Percentiles rank a stretch among this genome's conserved stretches.
Evolutionary conservation across 2,797 vertebrate genomes (phyloP).

Genomic region (Eulemur rubriventer): DNA sequence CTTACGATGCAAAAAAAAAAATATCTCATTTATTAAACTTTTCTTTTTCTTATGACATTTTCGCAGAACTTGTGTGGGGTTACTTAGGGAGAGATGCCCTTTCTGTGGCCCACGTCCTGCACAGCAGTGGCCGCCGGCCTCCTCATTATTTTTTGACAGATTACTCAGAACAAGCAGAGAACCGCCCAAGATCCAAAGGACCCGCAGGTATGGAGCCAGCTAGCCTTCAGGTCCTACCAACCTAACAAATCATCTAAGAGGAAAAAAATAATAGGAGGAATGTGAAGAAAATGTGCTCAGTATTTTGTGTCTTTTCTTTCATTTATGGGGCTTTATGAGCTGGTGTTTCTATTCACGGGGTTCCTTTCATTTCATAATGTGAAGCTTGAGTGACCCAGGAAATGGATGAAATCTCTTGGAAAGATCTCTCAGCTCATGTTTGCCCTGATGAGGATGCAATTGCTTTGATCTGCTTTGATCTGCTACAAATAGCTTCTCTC

Average conservation of each 20-base stretch:
- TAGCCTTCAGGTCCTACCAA: not conserved
- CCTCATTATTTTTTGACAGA: constrained; percentile 56
- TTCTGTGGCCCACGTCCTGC: not conserved
- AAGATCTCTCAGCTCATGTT: not conserved
- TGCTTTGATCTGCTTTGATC: constrained; percentile 7
- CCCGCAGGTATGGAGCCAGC: not conserved
- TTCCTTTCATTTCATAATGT: not conserved
- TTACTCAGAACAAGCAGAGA: constrained; percentile 34
- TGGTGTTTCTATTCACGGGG: constrained; percentile 8
- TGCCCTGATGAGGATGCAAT: not conserved
- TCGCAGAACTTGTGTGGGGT: not conserved
- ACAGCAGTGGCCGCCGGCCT: not conserved
- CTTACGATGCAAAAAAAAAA: not conserved
- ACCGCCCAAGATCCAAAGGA: not conserved
- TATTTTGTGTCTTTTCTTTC: constrained; percentile 40
- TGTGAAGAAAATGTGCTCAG: not conserved
- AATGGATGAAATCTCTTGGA: not conserved
- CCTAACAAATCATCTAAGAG: constrained; percentile 25
- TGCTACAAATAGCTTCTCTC: not conserved
- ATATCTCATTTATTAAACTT: not conserved
- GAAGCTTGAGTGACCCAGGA: not conserved
- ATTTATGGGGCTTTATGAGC: not conserved
- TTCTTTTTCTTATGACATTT: constrained; percentile 3
- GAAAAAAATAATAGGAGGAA: not conserved
- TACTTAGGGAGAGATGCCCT: constrained; percentile 8